Evolutionary conservation across 2,888 invertebrate genomes (phyloP), one percentile per base, ranked within the genome.

Genomic region (Melinopterus prodromus): DNA sequence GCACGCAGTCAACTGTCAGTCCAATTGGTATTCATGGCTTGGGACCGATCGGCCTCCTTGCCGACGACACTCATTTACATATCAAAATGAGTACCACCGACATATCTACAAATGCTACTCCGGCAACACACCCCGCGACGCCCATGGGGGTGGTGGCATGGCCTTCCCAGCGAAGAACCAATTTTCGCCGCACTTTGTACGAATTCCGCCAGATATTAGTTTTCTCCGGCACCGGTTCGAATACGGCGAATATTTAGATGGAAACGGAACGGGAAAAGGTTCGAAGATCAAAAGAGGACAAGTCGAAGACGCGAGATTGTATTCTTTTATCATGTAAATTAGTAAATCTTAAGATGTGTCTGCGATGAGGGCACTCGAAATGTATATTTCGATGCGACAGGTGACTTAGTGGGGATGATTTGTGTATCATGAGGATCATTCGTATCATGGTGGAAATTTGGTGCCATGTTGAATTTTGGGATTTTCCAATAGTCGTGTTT

Each of bases 21-120:
- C 83, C 82, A 84, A 85, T 86, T 89, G 88, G 85, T 89, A 89
- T 89, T 89, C 89, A 89, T 89, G 89, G 89, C 86, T 84, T 89
- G 89, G 89, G 89, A 89, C 88, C 87, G 87, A 86, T 85, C 37
- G 84, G 86, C 85, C 87, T 87, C 87, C 88, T 88, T 88, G 87
- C 87, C 53, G 87, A 86, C 53, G 87, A 86, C 85, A 84, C 83
- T 86, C 87, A 89, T 89, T 89, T 89, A 88, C 89, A 89, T 89
- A 88, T 87, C 88, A 88, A 89, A 89, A 86, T 86, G 85, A 85
- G 84, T 74, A 81, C n/a, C n/a, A 35, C 36, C 35, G 71, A 16
- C 71, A 53, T 53, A 53, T 53, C 53, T 53, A 53, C 53, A 53
- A 53, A 53, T 53, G 53, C 53, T 0, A 53, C 53, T 12, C 9